Conservation (phyloP, 2,797 vertebrate species). For the Poecile montanus region DNA sequence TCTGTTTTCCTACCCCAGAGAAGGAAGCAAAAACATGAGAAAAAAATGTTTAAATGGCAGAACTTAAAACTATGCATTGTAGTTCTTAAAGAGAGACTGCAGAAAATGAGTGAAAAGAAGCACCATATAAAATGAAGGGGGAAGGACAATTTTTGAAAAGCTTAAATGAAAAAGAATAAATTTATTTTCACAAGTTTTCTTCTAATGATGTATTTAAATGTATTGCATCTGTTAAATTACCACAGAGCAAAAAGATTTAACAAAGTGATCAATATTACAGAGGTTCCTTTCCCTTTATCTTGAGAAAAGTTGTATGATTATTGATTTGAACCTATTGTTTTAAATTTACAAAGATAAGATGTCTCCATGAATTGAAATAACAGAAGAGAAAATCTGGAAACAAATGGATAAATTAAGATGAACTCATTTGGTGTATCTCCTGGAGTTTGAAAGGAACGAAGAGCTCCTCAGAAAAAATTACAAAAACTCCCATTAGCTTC, state of each 20-base stretch:
- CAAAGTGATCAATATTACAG: background rate
- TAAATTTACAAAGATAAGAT: background rate
- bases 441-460: background rate
- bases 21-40: background rate
- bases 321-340: background rate
- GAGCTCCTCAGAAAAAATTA: background rate
- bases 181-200: background rate
- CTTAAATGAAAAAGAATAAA: background rate
- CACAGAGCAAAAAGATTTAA: background rate
- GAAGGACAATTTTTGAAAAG: background rate
- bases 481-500: background rate
- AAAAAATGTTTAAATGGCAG: background rate
- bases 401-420: background rate
- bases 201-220: background rate
- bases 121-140: background rate
- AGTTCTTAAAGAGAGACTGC: background rate
- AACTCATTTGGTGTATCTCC: background rate
- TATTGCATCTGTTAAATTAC: background rate
- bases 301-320: background rate
- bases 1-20: background rate
- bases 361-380: background rate
- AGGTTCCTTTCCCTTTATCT: background rate
- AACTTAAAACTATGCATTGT: background rate
- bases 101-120: background rate
- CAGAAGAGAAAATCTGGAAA: background rate